These are phyloP conservation scores for Callimorpha dominula DNA, from an alignment of 2,888 invertebrate species.

Conservation along the genomic window DNA sequence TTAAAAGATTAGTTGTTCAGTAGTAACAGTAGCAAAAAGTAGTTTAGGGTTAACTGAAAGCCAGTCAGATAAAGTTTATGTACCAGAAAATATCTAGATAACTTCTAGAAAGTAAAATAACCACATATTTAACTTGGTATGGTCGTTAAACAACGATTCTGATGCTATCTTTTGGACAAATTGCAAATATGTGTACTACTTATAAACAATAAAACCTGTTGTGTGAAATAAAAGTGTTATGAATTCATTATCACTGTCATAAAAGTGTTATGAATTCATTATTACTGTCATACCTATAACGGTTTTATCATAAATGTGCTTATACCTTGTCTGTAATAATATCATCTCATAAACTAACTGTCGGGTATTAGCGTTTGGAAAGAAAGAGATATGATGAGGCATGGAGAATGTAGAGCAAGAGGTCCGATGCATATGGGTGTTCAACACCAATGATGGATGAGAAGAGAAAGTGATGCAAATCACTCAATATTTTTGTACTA, in stretches of 20 bases:
- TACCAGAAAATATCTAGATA: constrained; percentile 7
- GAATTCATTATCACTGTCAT: not conserved
- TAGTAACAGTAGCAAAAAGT: not conserved
- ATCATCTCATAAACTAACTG: not conserved
- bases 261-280: not conserved
- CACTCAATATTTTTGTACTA: no score
- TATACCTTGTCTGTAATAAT: not conserved
- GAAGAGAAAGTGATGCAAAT: no score
- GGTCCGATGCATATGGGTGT: not conserved
- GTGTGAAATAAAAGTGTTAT: no score
- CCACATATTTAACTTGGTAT: constrained; percentile 15
- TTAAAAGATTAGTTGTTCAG: not conserved
- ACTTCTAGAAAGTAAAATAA: constrained; percentile 21
- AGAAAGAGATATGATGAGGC: not conserved
- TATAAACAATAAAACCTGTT: no score
- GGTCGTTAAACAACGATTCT: constrained; percentile 19
- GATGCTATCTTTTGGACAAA: constrained; percentile 3
- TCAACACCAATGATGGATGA: not conserved
- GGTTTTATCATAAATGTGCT: not conserved
- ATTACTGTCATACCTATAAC: not conserved
- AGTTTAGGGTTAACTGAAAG: not conserved
- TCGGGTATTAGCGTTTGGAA: not conserved
- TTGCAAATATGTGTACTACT: not conserved
- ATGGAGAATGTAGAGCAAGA: not conserved
- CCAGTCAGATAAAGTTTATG: constrained; percentile 13